phyloP scores from a whole-genome alignment of 1,140 invertebrate species.

The Pantala flavescens region DNA sequence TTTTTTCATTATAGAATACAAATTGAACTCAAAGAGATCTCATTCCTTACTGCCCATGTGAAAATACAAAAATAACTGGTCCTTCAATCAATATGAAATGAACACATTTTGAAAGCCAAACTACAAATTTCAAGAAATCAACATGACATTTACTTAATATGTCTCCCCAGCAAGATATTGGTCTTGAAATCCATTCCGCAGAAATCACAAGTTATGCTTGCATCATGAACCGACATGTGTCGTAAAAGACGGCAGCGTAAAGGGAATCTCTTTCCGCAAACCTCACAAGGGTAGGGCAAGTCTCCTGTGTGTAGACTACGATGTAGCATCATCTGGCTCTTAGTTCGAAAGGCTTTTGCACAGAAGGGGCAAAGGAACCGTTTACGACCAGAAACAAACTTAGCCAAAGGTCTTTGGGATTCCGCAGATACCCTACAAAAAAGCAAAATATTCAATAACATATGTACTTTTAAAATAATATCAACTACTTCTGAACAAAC shows the following conservation, averaged over 20 bases:
- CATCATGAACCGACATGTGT: background rate
- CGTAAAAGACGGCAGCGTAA: background rate
- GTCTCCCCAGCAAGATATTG: slow-evolving; percentile 4
- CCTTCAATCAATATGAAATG: too few relatives aligned
- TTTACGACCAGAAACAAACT: background rate
- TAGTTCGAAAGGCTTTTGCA: background rate
- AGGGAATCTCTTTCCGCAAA: background rate
- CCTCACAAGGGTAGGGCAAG: slow-evolving; percentile 3
- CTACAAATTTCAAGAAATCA: background rate
- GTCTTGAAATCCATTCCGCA: slow-evolving; percentile 4
- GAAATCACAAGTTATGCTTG: background rate
- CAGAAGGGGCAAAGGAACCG: background rate
- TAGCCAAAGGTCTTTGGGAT: background rate
- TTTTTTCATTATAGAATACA: too few relatives aligned
- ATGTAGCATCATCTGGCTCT: background rate
- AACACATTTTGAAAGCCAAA: background rate
- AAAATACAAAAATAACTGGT: too few relatives aligned
- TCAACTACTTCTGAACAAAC: too few relatives aligned
- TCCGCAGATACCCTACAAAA: background rate
- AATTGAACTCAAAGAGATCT: too few relatives aligned
- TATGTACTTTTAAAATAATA: too few relatives aligned
- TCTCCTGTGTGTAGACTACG: background rate
- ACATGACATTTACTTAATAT: background rate
- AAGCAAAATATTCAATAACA: background rate
- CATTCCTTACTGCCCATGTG: too few relatives aligned